Evolutionary conservation across 2,888 invertebrate genomes (phyloP), one percentile per base, ranked within the genome.

Genomic region (Apodemia duryi): DNA sequence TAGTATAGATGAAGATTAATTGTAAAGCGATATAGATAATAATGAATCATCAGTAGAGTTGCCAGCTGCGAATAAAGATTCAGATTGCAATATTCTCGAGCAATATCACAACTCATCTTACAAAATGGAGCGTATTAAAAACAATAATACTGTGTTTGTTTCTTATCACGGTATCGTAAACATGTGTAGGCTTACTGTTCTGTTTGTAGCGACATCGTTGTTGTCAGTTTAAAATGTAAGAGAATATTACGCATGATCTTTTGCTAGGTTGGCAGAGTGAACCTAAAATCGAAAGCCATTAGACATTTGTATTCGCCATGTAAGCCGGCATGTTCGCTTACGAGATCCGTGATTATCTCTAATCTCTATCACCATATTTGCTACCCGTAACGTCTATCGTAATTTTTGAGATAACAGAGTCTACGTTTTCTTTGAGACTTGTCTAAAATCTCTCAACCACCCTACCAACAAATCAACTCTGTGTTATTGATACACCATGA

Each of bases 31-130:
- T 75, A 76, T 80, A 78, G 77, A 78, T 71, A 74, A 67, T 70
- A 79, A 79, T 88, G 88, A 89, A 80, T 90, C 88, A 89, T 80
- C 77, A 70, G 73, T 74, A 74, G 73, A 74, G 77, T 74, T 77
- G 81, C 82, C 86, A 85, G 86, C 84, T 85, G 86, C 80, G 79
- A 82, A 81, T 79, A 80, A 80, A 81, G 79, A 82, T 77, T 87
- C 83, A 70, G 78, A 82, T 86, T 86, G 83, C 84, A 83, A 80
- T 72, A 77, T 80, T 83, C 81, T 80, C 77, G 74, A 75, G 75
- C 75, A 83, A 81, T 82, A 78, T 78, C 76, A 72, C 73, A 69
- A 76, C 78, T 84, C 83, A 72, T 77, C 79, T 86, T 85, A 81
- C 84, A 80, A 74, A 79, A 79, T 79, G 75, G 78, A 76, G 73